Evolutionary conservation across 2,888 invertebrate species (phyloP).

Genomic region (Noctua fimbriata): DNA sequence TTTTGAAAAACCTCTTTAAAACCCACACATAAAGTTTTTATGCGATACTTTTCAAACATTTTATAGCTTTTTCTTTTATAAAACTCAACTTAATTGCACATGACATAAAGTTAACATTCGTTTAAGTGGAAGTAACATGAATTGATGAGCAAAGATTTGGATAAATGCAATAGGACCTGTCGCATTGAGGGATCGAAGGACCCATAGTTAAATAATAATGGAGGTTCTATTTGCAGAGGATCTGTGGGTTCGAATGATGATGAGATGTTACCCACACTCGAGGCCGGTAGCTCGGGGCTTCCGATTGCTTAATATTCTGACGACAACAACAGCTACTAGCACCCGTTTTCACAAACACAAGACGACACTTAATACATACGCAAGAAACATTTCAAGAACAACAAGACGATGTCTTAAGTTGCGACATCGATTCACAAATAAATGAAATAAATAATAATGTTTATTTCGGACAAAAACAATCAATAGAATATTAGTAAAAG

Average conservation of each 20-base stretch:
- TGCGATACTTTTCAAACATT: not conserved
- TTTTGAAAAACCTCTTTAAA: not conserved
- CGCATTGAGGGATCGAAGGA: not conserved
- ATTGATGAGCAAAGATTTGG: not conserved
- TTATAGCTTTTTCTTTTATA: not conserved
- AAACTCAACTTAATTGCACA: not conserved
- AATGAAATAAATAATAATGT: not conserved
- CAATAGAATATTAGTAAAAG: not conserved
- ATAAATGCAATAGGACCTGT: not conserved
- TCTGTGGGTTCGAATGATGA: conserved; percentile 11
- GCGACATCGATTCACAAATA: not conserved
- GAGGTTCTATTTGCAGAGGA: conserved; percentile 34
- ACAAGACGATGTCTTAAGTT: not conserved
- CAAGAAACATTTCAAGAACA: not conserved
- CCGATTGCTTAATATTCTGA: not conserved
- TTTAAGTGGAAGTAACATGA: not conserved
- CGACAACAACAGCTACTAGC: not conserved
- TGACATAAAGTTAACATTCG: not conserved
- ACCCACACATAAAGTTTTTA: not conserved
- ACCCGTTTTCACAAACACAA: not conserved
- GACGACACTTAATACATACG: not conserved
- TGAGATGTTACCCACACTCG: not conserved
- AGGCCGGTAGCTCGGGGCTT: not conserved
- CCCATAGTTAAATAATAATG: conserved; percentile 29
- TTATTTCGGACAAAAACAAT: not conserved